Conservation (phyloP, 1,140 invertebrate species). For the Lasioglossum baleicum region DNA sequence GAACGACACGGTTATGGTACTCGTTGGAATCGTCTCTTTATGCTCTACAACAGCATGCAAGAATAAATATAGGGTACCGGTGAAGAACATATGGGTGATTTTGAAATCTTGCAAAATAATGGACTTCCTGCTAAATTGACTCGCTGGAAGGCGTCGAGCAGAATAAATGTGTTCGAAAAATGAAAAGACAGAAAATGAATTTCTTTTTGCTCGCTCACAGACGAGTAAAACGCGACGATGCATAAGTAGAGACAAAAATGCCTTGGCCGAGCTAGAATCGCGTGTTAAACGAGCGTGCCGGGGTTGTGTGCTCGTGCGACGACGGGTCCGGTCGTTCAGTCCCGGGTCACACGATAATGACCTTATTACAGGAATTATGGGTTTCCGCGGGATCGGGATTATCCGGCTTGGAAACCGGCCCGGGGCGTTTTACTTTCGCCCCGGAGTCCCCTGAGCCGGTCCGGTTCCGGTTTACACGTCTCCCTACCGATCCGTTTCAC, state of each 20-base stretch:
- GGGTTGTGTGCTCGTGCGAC: neutral
- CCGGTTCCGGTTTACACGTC: constrained; percentile 38
- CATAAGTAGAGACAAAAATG: too few relatives aligned
- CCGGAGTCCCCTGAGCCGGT: neutral
- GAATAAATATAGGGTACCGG: too few relatives aligned
- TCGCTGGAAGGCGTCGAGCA: too few relatives aligned
- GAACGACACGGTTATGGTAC: too few relatives aligned
- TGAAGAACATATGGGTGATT: too few relatives aligned
- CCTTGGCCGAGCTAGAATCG: too few relatives aligned
- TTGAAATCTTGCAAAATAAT: too few relatives aligned
- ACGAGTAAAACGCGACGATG: too few relatives aligned
- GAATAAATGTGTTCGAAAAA: neutral
- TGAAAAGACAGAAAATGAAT: neutral
- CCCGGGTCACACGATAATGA: constrained; percentile 64
- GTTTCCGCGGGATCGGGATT: constrained; percentile 41
- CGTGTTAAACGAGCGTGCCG: neutral
- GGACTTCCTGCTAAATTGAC: too few relatives aligned
- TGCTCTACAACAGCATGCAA: too few relatives aligned
- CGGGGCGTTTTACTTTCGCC: constrained; percentile 32
- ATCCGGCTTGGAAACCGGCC: constrained; percentile 43
- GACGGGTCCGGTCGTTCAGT: constrained; percentile 10
- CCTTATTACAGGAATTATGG: constrained; percentile 64
- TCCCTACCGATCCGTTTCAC: neutral
- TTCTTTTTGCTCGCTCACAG: too few relatives aligned
- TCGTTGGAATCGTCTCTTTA: too few relatives aligned